phyloP scores from a whole-genome alignment of 1,140 invertebrate genomes.

The Zaprionus capensis region DNA sequence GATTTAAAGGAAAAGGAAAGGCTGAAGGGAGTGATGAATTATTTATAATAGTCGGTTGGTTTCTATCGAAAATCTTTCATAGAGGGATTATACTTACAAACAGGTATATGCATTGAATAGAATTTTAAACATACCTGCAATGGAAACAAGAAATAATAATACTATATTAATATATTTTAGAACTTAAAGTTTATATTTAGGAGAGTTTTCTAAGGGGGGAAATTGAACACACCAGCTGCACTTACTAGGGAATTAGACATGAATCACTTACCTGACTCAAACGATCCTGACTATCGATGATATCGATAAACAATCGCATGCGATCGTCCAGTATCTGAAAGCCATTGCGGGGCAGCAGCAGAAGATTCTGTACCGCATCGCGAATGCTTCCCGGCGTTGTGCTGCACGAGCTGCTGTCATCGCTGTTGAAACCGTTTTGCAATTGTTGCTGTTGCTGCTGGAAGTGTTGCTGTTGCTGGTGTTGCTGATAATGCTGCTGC shows the following conservation, averaged over 20 bases:
- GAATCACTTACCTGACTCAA: slow-evolving; percentile 89
- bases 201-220: background rate
- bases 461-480: slow-evolving; percentile 36
- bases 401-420: slow-evolving; percentile 82
- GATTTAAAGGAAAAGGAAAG: background rate
- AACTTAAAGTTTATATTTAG: too few relatives aligned
- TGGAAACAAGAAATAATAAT: slow-evolving; percentile 3
- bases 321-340: slow-evolving; percentile 91
- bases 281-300: slow-evolving; percentile 91
- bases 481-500: slow-evolving; percentile 50
- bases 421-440: slow-evolving; percentile 71
- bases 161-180: background rate
- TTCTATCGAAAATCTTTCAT: too few relatives aligned
- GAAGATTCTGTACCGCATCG: slow-evolving; percentile 88
- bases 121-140: slow-evolving; percentile 54
- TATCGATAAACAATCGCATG: slow-evolving; percentile 91
- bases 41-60: background rate
- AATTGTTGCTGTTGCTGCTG: slow-evolving; percentile 50
- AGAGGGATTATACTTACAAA: slow-evolving; percentile 5
- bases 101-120: background rate
- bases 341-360: slow-evolving; percentile 88
- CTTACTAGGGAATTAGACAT: background rate
- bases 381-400: slow-evolving; percentile 86
- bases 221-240: background rate
- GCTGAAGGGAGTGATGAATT: background rate